Evolutionary conservation across 1,140 invertebrate species (phyloP), one percentile per base, ranked within the genome.

Genomic region (Bradynema listronoti): DNA sequence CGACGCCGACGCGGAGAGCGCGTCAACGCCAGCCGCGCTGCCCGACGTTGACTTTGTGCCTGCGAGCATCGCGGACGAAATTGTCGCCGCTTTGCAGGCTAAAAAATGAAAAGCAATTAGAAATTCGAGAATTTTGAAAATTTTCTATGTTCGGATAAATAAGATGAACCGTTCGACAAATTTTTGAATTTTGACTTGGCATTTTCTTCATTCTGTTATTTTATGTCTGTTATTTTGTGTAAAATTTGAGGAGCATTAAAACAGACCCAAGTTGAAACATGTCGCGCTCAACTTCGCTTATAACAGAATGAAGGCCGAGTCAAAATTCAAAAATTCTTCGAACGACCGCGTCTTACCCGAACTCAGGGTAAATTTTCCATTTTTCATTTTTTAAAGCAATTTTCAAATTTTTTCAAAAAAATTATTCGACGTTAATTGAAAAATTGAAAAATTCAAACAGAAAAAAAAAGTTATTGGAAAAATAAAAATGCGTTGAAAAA

Each of bases 61-160:
- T 36, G 67, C 54, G 22, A 69, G 50, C 67, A 69, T 69, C 32
- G 69, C 67, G 22, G 67, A 72, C 5, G 67, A 69, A 33, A 66
- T 68, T 11, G 42, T 72, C 7, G 67, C 59, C 22, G 69, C 69
- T 34, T 66, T 66, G 39, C 65, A 69, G 27, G 65, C 65, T 66
- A 49, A 65, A 51, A 46, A 49, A 49, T 41, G 11, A 34, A 14
- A 60, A n/a, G 39, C 5, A 52, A 34, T 51, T 7, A 61, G 9
- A 51, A 24, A 49, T 50, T 33, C n/a, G 33, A 45, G 7, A 6
- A 3, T 43, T 43, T 52, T 1, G 52, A n/a, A 27, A 33, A 55
- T 51, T 45, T 27, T 4, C 19, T 19, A 3, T 43, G 42, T 43
- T 19, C 42, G 27, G 19, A 4, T 43, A 43, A 43, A 22, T 43